phyloP scores from a whole-genome alignment of 2,888 invertebrate species.

The Lycia hirtaria region DNA sequence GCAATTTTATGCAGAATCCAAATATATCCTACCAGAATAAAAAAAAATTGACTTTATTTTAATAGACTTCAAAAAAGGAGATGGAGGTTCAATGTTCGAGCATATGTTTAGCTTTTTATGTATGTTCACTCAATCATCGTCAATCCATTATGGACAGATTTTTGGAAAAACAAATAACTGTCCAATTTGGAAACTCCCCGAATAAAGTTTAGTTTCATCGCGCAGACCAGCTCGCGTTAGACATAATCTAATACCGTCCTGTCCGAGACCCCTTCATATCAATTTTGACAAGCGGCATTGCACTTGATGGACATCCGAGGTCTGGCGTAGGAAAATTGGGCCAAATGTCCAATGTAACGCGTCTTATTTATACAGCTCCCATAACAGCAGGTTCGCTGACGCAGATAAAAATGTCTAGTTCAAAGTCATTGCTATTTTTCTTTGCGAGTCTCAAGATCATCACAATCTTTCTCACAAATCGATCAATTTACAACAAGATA shows the following conservation, averaged over 20 bases:
- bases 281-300: constrained; percentile 44
- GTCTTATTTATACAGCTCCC: constrained; percentile 33
- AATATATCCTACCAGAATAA: no score
- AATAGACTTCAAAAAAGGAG: no score
- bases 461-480: constrained; percentile 25
- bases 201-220: neutral
- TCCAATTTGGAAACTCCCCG: neutral
- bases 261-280: constrained; percentile 29
- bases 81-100: no score
- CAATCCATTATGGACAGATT: no score
- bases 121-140: no score
- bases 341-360: constrained; percentile 33
- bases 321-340: constrained; percentile 39
- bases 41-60: no score
- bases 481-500: constrained; percentile 24
- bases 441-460: constrained; percentile 36
- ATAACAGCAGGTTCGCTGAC: constrained; percentile 24
- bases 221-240: constrained; percentile 7
- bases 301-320: constrained; percentile 41
- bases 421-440: constrained; percentile 32
- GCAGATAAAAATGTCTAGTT: constrained; percentile 15
- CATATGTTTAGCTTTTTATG: no score
- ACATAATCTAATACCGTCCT: constrained; percentile 34
- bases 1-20: no score
- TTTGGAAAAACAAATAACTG: no score